Conservation (phyloP, 2,888 invertebrate genomes). For the Pollenia amentaria region DNA sequence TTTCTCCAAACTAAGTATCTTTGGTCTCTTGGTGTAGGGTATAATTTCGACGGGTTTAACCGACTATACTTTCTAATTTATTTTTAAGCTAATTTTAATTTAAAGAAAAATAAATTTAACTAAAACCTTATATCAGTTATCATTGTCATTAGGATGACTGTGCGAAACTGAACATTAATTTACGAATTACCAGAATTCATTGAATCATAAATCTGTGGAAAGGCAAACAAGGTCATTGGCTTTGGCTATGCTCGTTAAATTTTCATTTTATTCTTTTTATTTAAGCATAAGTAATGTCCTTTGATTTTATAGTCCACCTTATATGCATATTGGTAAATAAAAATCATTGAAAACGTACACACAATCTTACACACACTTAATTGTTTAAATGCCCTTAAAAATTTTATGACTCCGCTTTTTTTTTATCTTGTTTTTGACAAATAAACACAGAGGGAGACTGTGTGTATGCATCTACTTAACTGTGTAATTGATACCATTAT, state of each 20-base stretch:
- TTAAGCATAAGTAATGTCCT: not conserved
- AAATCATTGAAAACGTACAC: not conserved
- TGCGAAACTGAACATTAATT: too few species aligned
- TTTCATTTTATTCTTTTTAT: not conserved
- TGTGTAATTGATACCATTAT: slow-evolving; percentile 28
- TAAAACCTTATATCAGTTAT: too few species aligned
- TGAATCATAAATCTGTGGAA: too few species aligned
- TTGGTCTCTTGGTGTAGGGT: too few species aligned
- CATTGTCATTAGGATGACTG: too few species aligned
- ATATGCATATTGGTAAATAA: not conserved
- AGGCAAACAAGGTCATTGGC: slow-evolving; percentile 12
- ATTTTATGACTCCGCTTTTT: not conserved
- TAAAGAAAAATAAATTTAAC: too few species aligned
- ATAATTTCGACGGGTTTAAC: too few species aligned
- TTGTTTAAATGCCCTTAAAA: slow-evolving; percentile 8
- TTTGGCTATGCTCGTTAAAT: not conserved
- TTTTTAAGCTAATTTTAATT: too few species aligned
- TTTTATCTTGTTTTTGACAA: not conserved
- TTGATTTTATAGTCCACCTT: not conserved
- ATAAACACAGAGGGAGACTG: not conserved
- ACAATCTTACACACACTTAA: not conserved
- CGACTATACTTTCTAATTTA: too few species aligned
- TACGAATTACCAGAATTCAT: too few species aligned
- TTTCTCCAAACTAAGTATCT: too few species aligned
- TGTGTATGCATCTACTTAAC: slow-evolving; percentile 16